Base-by-base conservation (phyloP, 2,797 vertebrate species). In the Eutrigla gurnardus region DNA sequence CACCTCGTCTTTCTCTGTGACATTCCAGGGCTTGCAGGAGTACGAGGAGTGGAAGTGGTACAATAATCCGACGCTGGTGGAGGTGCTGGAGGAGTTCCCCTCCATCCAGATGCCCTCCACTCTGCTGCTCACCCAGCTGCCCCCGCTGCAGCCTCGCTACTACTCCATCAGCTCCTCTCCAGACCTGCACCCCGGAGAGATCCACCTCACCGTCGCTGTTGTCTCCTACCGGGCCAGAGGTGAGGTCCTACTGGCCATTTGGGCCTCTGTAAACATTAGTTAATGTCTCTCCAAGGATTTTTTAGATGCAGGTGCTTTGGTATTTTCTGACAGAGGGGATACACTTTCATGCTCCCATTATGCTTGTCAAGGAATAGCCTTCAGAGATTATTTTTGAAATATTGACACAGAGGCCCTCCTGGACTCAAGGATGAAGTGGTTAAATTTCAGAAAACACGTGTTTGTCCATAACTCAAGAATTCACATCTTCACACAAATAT, bases 11-110 rank as follows among this genome's bases (percentile, higher is more conserved):
- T 53, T 75, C 32, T 32, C 43, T 6, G n/a, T 32, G 3, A 18
- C 25, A 43, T 32, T 58, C 0, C 91, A 99, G 98, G 98, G 98
- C 49, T 89, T 98, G 86, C 98, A 99, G 90, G 98, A 99, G 81
- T 99, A 99, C 0, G 98, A 99, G 83, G 95, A 99, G 70, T 99
- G 98, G 98, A 99, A 99, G 80, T 99, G 98, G 98, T 97, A 95
- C 87, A 99, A 97, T 88, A 98, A 97, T 69, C 94, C 97, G 8
- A 98, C 97, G 0, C 80, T 99, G 0, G 97, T 99, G 91, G 98
- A 99, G 93, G 96, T 97, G 52, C 86, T 99, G 83, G 96, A 99
- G 81, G 98, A 99, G 92, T 99, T 99, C 80, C 96, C 95, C 0
- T 99, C 97, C 0, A 89, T 99, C 88, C 97, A 97, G 94, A 96